These are phyloP conservation scores for Epinephelus lanceolatus DNA, from an alignment of 2,113 vertebrate species.

Conservation along the genomic window DNA sequence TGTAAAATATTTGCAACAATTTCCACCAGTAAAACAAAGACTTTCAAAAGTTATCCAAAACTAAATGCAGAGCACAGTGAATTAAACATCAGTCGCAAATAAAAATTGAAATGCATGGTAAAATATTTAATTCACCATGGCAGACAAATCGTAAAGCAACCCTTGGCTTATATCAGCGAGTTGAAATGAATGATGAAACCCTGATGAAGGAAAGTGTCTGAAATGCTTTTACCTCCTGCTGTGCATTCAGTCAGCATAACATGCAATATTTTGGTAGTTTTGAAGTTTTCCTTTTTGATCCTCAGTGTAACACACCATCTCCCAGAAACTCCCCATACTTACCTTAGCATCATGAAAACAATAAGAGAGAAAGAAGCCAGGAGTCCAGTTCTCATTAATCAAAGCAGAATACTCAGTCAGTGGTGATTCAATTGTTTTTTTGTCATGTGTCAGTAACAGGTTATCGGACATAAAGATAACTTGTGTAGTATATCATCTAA, in stretches of 20 bases:
- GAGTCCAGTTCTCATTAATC: background rate
- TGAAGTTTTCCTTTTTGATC: background rate
- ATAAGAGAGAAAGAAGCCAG: background rate
- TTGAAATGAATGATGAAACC: conserved; percentile 31
- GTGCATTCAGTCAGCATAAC: background rate
- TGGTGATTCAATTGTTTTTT: background rate
- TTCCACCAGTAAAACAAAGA: background rate
- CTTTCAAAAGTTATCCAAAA: background rate
- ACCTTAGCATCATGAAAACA: background rate
- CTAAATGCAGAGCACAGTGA: background rate
- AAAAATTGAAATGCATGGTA: background rate
- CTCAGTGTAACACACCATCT: background rate
- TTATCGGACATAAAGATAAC: background rate
- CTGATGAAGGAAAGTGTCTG: background rate
- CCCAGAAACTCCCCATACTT: background rate
- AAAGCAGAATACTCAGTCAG: conserved; percentile 4
- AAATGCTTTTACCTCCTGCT: conserved; percentile 4
- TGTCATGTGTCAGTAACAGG: background rate
- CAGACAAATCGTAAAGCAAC: background rate
- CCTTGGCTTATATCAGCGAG: background rate
- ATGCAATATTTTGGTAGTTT: background rate
- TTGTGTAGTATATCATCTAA: background rate
- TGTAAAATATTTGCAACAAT: background rate
- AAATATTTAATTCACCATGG: background rate
- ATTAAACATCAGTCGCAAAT: background rate